Evolutionary conservation across 2,888 invertebrate genomes (phyloP).

Genomic region (Caenorhabditis macrosperma): DNA sequence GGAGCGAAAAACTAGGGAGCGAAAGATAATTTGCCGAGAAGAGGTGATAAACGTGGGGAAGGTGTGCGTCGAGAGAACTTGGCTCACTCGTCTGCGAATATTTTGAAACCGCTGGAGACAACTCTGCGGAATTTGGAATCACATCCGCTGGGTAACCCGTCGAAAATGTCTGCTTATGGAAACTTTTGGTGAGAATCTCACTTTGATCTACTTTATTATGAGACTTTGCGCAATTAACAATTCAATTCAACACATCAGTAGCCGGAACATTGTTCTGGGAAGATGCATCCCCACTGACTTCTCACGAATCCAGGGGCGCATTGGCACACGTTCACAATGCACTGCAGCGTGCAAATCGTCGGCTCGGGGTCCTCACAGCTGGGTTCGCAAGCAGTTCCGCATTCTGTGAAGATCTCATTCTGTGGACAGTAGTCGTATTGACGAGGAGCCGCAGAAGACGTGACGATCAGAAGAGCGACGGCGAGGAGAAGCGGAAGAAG

Average conservation of each 20-base stretch:
- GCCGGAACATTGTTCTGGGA: neutral
- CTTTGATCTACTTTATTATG: too few relatives aligned
- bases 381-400: slow-evolving; percentile 17
- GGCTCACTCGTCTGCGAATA: too few relatives aligned
- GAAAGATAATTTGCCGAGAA: neutral
- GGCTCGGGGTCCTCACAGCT: slow-evolving; percentile 10
- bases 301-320: slow-evolving; percentile 13
- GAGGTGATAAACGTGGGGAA: slow-evolving; percentile 2
- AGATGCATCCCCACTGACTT: neutral
- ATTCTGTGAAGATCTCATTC: slow-evolving; percentile 4
- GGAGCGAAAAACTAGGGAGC: too few relatives aligned
- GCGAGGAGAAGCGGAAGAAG: neutral
- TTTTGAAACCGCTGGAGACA: too few relatives aligned
- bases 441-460: neutral
- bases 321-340: slow-evolving; percentile 14
- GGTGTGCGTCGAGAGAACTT: neutral
- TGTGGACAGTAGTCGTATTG: neutral
- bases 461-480: neutral
- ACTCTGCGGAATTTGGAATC: too few relatives aligned
- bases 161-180: too few relatives aligned
- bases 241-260: too few relatives aligned
- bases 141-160: too few relatives aligned
- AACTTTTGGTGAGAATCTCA: too few relatives aligned
- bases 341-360: neutral
- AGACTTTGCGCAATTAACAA: too few relatives aligned